Evolutionary conservation across 92 coral and sea anemone genomes (phyloP).

Genomic region (Phymanthus crucifer): DNA sequence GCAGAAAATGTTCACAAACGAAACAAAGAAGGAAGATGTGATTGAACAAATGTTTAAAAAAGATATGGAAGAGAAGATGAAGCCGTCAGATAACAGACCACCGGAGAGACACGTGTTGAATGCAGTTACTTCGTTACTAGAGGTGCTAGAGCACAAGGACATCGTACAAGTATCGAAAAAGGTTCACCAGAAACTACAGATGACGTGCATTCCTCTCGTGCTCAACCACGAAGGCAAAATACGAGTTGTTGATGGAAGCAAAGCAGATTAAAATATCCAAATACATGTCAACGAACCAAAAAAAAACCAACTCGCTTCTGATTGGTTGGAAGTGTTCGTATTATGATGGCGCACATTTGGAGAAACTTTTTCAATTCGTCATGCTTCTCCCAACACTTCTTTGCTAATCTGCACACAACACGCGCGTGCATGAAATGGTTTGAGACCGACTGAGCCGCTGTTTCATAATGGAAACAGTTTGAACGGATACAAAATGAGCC

Average conservation of each 20-base stretch:
- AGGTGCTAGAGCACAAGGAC: constrained; percentile 54
- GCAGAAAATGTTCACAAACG: constrained; percentile 36
- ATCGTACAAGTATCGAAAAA: constrained; percentile 62
- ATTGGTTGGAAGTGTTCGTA: too few species aligned
- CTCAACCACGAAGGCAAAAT: constrained; percentile 74
- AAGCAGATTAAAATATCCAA: constrained; percentile 30
- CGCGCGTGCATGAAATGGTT: too few species aligned
- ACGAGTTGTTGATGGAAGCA: constrained; percentile 81
- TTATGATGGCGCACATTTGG: too few species aligned
- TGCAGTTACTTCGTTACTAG: constrained; percentile 73
- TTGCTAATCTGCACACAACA: too few species aligned
- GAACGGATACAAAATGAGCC: too few species aligned
- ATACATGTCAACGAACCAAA: not conserved
- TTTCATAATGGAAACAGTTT: too few species aligned
- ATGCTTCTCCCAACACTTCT: too few species aligned
- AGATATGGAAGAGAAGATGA: constrained; percentile 54
- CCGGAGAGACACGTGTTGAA: constrained; percentile 75
- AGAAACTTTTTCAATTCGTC: too few species aligned
- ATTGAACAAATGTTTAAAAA: constrained; percentile 68
- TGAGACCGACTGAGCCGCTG: too few species aligned
- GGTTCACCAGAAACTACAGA: constrained; percentile 79
- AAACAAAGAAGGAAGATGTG: constrained; percentile 26
- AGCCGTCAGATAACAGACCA: constrained; percentile 43
- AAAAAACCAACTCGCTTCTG: too few species aligned
- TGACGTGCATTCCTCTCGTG: constrained; percentile 79